A percentile compares a stretch with the other conserved stretches of the same genome.
phyloP scores from a whole-genome alignment of 2,888 invertebrate species.

The Mycalesis mineus region DNA sequence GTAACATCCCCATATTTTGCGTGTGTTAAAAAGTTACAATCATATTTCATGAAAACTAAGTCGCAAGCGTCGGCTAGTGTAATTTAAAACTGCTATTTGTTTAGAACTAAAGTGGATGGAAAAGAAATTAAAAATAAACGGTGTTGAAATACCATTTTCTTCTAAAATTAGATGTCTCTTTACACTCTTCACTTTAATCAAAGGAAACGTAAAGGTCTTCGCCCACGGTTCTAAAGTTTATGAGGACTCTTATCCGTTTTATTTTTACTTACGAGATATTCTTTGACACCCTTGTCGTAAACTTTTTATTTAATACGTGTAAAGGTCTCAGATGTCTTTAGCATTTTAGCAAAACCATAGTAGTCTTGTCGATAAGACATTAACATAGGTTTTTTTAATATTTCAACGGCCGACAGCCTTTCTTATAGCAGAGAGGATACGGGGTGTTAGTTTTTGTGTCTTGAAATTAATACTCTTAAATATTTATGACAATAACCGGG shows the following conservation, averaged over 20 bases:
- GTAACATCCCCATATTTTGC: too few relatives aligned
- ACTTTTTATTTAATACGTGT: background rate
- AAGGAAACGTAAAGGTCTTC: slow-evolving; percentile 12
- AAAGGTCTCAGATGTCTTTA: background rate
- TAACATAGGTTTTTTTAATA: too few relatives aligned
- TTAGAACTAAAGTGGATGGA: background rate
- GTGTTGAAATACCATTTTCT: background rate
- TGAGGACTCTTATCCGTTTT: slow-evolving; percentile 12
- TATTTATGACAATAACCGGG: too few relatives aligned
- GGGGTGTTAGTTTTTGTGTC: too few relatives aligned
- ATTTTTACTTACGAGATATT: slow-evolving; percentile 16
- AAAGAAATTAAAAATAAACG: background rate
- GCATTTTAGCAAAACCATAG: too few relatives aligned
- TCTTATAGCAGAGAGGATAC: too few relatives aligned
- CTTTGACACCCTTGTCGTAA: slow-evolving; percentile 11
- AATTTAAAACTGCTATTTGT: background rate
- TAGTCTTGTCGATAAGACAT: too few relatives aligned
- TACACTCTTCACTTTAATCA: slow-evolving; percentile 6
- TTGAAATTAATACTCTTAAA: too few relatives aligned
- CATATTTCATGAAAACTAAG: too few relatives aligned
- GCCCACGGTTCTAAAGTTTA: slow-evolving; percentile 12
- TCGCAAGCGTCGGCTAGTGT: too few relatives aligned
- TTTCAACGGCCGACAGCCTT: too few relatives aligned
- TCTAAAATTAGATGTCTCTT: background rate
- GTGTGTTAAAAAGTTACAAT: too few relatives aligned